phyloP scores from a whole-genome alignment of 37 sponge, comb jelly and placozoan species.

The Diacarnus erythraeanus region DNA sequence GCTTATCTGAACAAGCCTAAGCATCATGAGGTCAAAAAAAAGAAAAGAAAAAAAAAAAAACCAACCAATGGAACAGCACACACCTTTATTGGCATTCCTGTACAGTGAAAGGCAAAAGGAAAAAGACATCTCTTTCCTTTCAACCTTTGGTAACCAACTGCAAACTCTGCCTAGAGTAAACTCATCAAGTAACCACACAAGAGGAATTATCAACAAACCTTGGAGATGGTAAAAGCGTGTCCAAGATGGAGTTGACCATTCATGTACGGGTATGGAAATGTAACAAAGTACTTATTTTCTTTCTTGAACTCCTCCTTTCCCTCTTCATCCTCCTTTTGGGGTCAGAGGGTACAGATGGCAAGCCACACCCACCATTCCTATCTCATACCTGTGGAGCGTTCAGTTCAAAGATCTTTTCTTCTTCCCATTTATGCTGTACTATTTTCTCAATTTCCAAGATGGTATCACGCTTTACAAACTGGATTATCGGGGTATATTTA shows the following conservation, averaged over 20 bases:
- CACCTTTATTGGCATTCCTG: slow-evolving; percentile 99
- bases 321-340: slow-evolving; percentile 23
- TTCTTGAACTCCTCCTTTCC: slow-evolving; percentile 32
- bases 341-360: not conserved
- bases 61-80: no score
- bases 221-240: slow-evolving; percentile 94
- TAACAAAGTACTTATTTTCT: slow-evolving; percentile 84
- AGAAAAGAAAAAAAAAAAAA: not conserved
- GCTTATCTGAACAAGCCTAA: slow-evolving; percentile 97
- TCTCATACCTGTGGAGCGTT: slow-evolving; percentile 71
- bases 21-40: not conserved
- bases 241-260: slow-evolving; percentile 97
- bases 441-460: slow-evolving; percentile 82
- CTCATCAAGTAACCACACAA: not conserved
- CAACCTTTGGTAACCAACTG: slow-evolving; percentile 92
- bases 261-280: slow-evolving; percentile 99
- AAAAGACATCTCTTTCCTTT: slow-evolving; percentile 97
- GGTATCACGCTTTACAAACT: slow-evolving; percentile 86
- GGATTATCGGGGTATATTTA: no score
- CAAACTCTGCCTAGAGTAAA: slow-evolving; percentile 65
- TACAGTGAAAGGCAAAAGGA: slow-evolving; percentile 99
- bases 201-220: slow-evolving; percentile 47
- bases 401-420: slow-evolving; percentile 78
- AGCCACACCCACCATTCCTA: not conserved
- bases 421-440: slow-evolving; percentile 89